A percentile compares a stretch with the other conserved stretches of the same genome.
Evolutionary conservation across 2,797 vertebrate genomes (phyloP).

Genomic region (Taeniopygia guttata): DNA sequence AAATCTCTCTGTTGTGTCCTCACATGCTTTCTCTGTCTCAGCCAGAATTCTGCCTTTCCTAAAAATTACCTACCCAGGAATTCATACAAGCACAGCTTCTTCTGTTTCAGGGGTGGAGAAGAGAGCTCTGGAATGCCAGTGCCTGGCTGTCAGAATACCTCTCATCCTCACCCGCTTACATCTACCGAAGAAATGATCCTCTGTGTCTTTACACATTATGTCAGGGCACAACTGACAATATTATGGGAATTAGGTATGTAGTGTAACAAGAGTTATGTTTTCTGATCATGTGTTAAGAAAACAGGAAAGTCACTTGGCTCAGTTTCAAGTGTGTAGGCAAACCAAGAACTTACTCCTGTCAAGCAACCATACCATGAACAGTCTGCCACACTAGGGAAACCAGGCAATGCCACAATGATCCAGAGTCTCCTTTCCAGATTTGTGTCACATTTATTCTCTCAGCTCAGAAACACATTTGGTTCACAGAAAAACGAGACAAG

Average conservation of each 20-base stretch:
- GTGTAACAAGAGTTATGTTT: conserved; percentile 47
- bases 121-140: neutral
- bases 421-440: conserved; percentile 35
- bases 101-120: neutral
- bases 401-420: conserved; percentile 14
- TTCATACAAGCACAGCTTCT: neutral
- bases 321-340: conserved; percentile 57
- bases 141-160: conserved; percentile 22
- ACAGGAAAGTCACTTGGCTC: conserved; percentile 55
- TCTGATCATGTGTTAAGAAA: conserved; percentile 54
- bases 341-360: conserved; percentile 28
- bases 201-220: conserved; percentile 46
- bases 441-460: conserved; percentile 52
- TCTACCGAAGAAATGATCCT: neutral
- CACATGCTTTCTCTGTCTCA: neutral
- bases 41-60: neutral
- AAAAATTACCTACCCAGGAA: neutral
- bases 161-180: conserved; percentile 6
- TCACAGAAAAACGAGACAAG: neutral
- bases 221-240: conserved; percentile 52
- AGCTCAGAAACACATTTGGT: conserved; percentile 32
- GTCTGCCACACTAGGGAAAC: neutral
- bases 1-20: neutral
- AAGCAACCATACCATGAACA: conserved; percentile 7
- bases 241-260: conserved; percentile 45